Base-by-base conservation (phyloP, 2,797 vertebrate species). In the Notolabrus celidotus region DNA sequence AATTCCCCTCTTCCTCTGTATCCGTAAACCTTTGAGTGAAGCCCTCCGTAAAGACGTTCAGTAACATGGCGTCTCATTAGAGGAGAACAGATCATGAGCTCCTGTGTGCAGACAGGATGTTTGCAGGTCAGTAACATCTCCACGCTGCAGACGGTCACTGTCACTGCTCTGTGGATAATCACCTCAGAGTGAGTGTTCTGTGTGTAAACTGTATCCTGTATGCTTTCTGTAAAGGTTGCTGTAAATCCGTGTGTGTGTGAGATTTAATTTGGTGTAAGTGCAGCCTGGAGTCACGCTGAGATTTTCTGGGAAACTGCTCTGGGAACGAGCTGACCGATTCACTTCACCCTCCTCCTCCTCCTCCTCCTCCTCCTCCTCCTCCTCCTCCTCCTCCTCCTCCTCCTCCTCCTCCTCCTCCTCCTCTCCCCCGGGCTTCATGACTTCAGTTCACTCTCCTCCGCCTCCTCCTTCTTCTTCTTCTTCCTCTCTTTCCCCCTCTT, bases 241-340 rank as follows among this genome's bases (percentile, higher is more conserved):
- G 25, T 46, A 27, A 15, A 17, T 50, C 3, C 15, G 1, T 19
- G 46, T 43, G 19, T 34, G 25, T 29, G 7, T 50, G 25, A 46
- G 45, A 16, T 61, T 31, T 57, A n/a, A 25, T 69, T n/a, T 33
- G 39, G 22, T 2, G 3, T 65, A 49, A 72, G 15, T 77, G 31
- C 27, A 29, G 38, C 22, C 38, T 59, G 41, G 59, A 57, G 61
- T 71, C 83, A 53, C 62, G 72, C 72, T 84, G 80, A 47, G 78
- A 64, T 84, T 71, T 83, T 56, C 65, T 77, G 68, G 78, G 80
- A 85, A 79, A 59, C 68, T 63, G 46, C 64, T 83, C 79, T 87
- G 83, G 74, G 82, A 88, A 86, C 77, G 12, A 56, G 51, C 20
- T 88, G 84, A 89, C 84, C 84, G 72, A 82, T 84, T 77, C 62